phyloP scores from a whole-genome alignment of 2,113 vertebrate genomes.

The Mesitornis unicolor region DNA sequence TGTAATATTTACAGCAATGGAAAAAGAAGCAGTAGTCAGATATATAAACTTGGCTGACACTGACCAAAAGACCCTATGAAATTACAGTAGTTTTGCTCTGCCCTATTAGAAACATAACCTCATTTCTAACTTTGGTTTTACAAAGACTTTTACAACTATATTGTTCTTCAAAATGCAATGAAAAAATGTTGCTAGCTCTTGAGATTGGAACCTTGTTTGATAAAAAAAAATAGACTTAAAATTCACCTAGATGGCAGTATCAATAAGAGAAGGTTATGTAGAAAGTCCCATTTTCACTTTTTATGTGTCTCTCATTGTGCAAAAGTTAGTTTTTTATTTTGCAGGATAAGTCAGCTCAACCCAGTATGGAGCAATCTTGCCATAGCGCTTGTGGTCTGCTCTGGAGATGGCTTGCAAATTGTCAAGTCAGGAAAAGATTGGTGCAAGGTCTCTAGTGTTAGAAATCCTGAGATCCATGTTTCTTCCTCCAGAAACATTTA shows the following conservation, averaged over 20 bases:
- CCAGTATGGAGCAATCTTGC: background rate
- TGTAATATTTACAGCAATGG: background rate
- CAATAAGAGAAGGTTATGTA: background rate
- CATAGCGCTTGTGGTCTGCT: background rate
- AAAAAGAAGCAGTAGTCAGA: background rate
- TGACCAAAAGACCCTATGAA: background rate
- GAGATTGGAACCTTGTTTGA: background rate
- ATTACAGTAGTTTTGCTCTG: background rate
- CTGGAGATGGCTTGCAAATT: background rate
- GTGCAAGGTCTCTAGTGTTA: background rate
- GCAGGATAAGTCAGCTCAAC: background rate
- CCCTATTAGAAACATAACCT: background rate
- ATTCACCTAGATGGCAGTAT: background rate
- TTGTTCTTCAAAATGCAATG: background rate
- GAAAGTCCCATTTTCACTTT: background rate
- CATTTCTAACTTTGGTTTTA: background rate
- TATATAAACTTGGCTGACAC: background rate
- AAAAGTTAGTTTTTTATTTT: background rate
- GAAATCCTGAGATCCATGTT: background rate
- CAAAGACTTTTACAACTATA: background rate
- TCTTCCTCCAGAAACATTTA: background rate
- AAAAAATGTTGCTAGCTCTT: background rate
- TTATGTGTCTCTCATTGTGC: background rate
- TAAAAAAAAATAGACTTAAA: background rate
- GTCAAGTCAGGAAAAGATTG: background rate